phyloP scores from a whole-genome alignment of 2,888 invertebrate genomes.

The Melolontha melolontha region DNA sequence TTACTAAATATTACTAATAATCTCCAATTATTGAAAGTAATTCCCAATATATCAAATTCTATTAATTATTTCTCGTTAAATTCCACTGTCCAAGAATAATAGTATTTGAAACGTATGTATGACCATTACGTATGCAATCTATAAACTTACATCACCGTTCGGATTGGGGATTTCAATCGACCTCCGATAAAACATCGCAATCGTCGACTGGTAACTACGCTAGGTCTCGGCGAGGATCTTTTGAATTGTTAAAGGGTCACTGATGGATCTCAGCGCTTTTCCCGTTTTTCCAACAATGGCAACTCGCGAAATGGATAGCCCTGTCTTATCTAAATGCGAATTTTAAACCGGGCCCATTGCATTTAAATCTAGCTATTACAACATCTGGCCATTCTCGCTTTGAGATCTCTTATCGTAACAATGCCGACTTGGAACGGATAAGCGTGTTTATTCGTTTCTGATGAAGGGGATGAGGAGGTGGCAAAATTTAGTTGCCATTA shows the following conservation, averaged over 20 bases:
- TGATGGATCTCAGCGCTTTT: conserved; percentile 21
- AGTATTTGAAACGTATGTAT: too few relatives aligned
- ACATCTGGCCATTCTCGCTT: conserved; percentile 44
- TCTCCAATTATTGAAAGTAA: too few relatives aligned
- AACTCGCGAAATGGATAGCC: conserved; percentile 62
- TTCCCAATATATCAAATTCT: too few relatives aligned
- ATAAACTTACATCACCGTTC: too few relatives aligned
- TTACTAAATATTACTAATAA: too few relatives aligned
- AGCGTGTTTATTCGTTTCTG: conserved; percentile 44
- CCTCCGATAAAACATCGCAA: too few relatives aligned
- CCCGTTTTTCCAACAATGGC: conserved; percentile 54
- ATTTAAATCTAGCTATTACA: conserved; percentile 64
- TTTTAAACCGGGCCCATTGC: conserved; percentile 65
- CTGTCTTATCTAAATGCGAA: conserved; percentile 65
- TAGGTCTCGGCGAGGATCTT: conserved; percentile 23
- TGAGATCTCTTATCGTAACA: conserved; percentile 22
- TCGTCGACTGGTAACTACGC: not conserved
- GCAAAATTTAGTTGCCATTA: too few relatives aligned
- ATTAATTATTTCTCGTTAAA: too few relatives aligned
- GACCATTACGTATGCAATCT: too few relatives aligned
- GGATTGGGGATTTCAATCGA: too few relatives aligned
- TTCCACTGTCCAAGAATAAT: too few relatives aligned
- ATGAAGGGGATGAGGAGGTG: conserved; percentile 55
- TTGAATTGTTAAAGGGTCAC: conserved; percentile 30
- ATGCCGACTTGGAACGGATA: conserved; percentile 10